Evolutionary conservation across 2,888 invertebrate genomes (phyloP).

Genomic region (Eupithecia vulgata): DNA sequence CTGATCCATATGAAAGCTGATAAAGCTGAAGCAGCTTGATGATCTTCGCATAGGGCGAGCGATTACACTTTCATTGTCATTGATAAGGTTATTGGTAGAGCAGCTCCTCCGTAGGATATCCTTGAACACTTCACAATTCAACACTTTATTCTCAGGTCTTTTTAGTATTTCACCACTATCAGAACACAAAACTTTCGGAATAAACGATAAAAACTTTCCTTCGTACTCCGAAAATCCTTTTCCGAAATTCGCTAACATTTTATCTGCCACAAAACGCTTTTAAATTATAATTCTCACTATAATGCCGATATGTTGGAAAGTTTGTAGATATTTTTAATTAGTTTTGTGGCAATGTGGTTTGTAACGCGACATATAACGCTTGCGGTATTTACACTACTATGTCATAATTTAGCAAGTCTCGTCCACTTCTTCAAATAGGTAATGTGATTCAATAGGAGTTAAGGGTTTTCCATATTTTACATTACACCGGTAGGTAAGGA

Average conservation of each 20-base stretch:
- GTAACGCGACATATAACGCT: not conserved
- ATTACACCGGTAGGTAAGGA: not conserved
- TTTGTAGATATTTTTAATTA: not conserved
- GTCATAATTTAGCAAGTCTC: not conserved
- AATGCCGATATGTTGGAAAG: not conserved
- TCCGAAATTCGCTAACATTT: slow-evolving; percentile 15
- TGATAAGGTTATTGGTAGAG: not conserved
- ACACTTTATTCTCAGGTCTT: slow-evolving; percentile 36
- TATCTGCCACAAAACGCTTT: not conserved
- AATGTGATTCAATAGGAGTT: slow-evolving; percentile 2
- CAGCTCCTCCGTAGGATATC: slow-evolving; percentile 44
- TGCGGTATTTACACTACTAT: not conserved
- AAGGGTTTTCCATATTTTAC: not conserved
- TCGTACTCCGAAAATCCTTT: slow-evolving; percentile 25
- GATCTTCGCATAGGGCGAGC: slow-evolving; percentile 40
- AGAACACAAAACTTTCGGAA: not conserved
- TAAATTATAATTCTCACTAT: not conserved
- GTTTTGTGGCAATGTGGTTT: not conserved
- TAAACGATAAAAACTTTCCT: slow-evolving; percentile 1
- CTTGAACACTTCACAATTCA: slow-evolving; percentile 48
- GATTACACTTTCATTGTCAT: not conserved
- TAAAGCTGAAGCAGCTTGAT: slow-evolving; percentile 15
- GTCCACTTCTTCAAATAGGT: not conserved
- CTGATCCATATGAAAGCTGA: slow-evolving; percentile 14
- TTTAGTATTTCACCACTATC: not conserved